phyloP scores from a whole-genome alignment of 2,888 invertebrate species.

The Bimastos eiseni region DNA sequence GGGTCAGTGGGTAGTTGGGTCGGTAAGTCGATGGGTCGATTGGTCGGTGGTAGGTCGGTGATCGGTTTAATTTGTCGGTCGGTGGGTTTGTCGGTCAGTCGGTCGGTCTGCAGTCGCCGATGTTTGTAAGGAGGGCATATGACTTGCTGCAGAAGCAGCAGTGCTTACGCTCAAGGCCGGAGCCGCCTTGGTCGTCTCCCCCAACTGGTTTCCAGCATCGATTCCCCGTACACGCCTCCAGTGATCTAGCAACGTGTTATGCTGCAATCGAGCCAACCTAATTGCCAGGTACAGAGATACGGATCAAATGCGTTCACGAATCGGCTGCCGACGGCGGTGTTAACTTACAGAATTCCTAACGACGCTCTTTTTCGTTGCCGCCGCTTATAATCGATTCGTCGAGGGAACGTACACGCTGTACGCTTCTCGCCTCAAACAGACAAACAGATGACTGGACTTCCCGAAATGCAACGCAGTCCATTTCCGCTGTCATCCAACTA shows the following conservation, averaged over 20 bases:
- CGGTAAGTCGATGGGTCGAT: no score
- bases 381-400: background rate
- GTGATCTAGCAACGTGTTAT: background rate
- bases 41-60: no score
- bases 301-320: background rate
- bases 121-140: no score
- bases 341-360: background rate
- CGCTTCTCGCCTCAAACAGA: background rate
- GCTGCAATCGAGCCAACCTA: background rate
- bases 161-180: background rate
- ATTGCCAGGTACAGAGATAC: background rate
- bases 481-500: background rate
- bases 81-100: no score
- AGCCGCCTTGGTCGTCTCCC: background rate
- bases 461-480: no score
- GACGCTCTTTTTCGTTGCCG: background rate
- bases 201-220: background rate
- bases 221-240: background rate
- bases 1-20: no score
- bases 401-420: background rate
- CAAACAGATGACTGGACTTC: background rate
- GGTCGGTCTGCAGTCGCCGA: no score
- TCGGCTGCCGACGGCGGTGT: background rate
- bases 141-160: no score
- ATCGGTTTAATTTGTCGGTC: no score